These are phyloP conservation scores for Clarias batrachus DNA, from an alignment of 2,113 vertebrate species.

Conservation along the genomic window DNA sequence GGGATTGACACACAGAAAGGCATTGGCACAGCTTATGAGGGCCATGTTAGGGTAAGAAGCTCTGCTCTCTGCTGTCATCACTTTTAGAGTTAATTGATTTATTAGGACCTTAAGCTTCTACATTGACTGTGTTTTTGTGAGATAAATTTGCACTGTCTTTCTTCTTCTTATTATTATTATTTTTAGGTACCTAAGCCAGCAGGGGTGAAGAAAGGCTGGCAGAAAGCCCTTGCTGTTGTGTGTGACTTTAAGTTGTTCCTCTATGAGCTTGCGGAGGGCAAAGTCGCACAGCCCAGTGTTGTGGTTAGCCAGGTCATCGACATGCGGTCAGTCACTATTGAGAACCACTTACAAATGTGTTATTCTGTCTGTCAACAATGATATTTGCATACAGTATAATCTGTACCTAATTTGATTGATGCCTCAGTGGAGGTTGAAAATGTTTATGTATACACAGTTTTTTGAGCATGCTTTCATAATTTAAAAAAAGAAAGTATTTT, in stretches of 20 bases:
- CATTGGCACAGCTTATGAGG: slow-evolving; percentile 94
- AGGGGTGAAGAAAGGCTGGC: slow-evolving; percentile 98
- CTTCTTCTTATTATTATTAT: neutral
- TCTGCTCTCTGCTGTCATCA: neutral
- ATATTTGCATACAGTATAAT: neutral
- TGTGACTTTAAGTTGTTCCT: slow-evolving; percentile 98
- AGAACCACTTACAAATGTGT: slow-evolving; percentile 26
- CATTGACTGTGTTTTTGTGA: neutral
- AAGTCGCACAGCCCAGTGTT: slow-evolving; percentile 85
- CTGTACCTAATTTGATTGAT: neutral
- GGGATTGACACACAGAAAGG: slow-evolving; percentile 96
- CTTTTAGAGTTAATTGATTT: neutral
- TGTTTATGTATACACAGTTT: neutral
- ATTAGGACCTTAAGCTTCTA: neutral
- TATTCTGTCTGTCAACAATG: neutral
- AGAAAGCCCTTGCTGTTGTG: slow-evolving; percentile 90
- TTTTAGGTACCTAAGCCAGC: slow-evolving; percentile 91
- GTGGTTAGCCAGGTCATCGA: slow-evolving; percentile 95
- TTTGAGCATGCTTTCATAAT: too few relatives aligned
- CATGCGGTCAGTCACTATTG: slow-evolving; percentile 81
- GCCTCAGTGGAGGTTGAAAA: neutral
- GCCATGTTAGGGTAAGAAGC: slow-evolving; percentile 86
- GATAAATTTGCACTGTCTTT: neutral
- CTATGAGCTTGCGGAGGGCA: slow-evolving; percentile 93
- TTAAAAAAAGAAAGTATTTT: too few relatives aligned